A percentile compares a stretch with the other conserved stretches of the same genome.
Conservation (phyloP, 2,113 vertebrate species). For the Tetrax tetrax region DNA sequence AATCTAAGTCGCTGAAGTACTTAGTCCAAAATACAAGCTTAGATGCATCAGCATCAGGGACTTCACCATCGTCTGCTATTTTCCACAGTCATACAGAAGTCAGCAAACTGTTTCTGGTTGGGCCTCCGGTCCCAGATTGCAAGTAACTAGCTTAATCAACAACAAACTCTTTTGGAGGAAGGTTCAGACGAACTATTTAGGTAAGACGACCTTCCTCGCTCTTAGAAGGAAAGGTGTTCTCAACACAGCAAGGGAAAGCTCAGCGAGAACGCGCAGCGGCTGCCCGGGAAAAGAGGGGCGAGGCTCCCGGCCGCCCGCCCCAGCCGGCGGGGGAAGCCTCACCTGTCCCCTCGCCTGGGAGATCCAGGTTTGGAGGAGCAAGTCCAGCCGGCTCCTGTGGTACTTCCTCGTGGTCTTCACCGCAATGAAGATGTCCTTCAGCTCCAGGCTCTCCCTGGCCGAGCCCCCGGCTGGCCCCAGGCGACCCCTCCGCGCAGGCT, state of each 20-base stretch:
- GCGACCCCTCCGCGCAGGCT: neutral
- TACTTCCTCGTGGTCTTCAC: conserved; percentile 95
- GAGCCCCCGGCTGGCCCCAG: neutral
- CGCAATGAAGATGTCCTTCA: conserved; percentile 91
- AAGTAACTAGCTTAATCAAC: neutral
- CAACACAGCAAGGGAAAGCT: neutral
- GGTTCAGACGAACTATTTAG: neutral
- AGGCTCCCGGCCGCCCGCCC: neutral
- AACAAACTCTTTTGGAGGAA: rapidly evolving
- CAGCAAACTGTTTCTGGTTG: neutral
- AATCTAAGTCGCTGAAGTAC: neutral
- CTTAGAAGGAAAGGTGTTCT: neutral
- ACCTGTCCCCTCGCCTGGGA: conserved; percentile 88
- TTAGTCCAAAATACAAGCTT: rapidly evolving
- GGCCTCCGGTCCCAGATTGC: neutral
- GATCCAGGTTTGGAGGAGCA: conserved; percentile 94
- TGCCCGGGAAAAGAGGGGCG: neutral
- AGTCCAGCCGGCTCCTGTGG: conserved; percentile 85
- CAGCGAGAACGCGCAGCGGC: rapidly evolving
- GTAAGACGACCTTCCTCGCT: neutral
- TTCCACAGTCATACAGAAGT: neutral
- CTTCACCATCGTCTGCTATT: rapidly evolving
- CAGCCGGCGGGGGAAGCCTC: neutral
- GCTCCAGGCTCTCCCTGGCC: conserved; percentile 72
- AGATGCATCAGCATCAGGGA: neutral